Evolutionary conservation across 2,888 invertebrate species (phyloP), one percentile per base, ranked within the genome.

Genomic region (Heliconius sara): DNA sequence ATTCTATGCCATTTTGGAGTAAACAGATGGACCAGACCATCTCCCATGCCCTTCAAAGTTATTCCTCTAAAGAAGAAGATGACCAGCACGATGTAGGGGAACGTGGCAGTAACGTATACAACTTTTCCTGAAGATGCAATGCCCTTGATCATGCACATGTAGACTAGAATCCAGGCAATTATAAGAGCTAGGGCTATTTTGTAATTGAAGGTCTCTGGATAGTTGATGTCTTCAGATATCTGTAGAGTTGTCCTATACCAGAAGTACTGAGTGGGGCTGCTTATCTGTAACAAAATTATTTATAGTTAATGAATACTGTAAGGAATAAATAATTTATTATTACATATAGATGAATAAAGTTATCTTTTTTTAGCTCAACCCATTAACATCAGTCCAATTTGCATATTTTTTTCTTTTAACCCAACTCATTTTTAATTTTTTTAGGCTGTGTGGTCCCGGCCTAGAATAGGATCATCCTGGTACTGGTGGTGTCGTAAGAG

Each of bases 61-160:
- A 99, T 97, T 13, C 99, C 99, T 75, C 99, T 97, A 85, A 99
- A 98, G 96, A 99, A 99, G 95, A 99, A 99, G 84, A 99, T 98
- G 6, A 99, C 98, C 9, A 99, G 96, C 25, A 99, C 99, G 76
- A 99, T 96, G 92, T 99, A 99, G 0, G 99, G 99, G 91, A 99
- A 99, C 0, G 99, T 99, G 1, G 99, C 99, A 3, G 99, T 99
- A 80, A 99, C 97, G 90, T 99, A 99, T 82, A 99, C 99, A 74
- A 99, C 99, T 96, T 99, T 99, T 78, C 99, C 99, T 0, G 99
- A 99, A 9, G 99, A 99, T 2, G 99, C 99, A 83, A 99, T 99
- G 77, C 99, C 99, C 91, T 99, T 99, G 85, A 99, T 99, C 97
- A 99, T 99, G 93, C 99, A 99, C 92, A 99, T 96, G 92, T 99